Conservation (phyloP, 2,888 invertebrate genomes). For the Hymenopus coronatus region DNA sequence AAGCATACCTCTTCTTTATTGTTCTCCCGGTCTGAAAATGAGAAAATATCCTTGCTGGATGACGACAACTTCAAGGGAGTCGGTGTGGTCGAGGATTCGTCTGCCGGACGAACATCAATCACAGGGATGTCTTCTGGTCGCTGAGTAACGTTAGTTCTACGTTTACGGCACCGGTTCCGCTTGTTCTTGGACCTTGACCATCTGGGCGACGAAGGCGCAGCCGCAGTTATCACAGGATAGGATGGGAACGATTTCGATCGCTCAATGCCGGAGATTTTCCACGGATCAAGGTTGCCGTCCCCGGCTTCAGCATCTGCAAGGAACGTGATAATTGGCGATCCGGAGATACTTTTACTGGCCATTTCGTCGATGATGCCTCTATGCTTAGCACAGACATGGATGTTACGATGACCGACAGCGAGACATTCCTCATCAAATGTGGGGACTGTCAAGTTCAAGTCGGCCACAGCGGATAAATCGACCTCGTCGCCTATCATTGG, state of each 20-base stretch:
- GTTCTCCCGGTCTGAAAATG: not conserved
- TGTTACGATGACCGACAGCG: not conserved
- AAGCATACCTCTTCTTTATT: not conserved
- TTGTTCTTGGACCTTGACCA: not conserved
- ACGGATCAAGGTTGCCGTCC: not conserved
- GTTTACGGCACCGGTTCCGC: not conserved
- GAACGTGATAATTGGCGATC: not conserved
- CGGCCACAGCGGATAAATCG: not conserved
- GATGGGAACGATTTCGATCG: not conserved
- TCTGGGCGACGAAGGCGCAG: not conserved
- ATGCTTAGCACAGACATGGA: not conserved
- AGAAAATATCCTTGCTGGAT: not conserved
- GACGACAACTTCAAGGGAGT: not conserved
- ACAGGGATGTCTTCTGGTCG: not conserved
- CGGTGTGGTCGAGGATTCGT: not conserved
- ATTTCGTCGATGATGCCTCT: not conserved
- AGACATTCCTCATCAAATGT: not conserved
- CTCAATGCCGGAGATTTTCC: not conserved
- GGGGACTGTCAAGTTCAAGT: not conserved
- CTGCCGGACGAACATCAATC: not conserved
- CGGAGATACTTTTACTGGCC: not conserved
- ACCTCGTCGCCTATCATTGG: not conserved
- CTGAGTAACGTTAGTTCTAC: not conserved
- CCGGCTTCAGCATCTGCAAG: not conserved
- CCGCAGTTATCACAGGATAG: not conserved